phyloP scores from a whole-genome alignment of 2,797 vertebrate species.

The Thaleichthys pacificus region DNA sequence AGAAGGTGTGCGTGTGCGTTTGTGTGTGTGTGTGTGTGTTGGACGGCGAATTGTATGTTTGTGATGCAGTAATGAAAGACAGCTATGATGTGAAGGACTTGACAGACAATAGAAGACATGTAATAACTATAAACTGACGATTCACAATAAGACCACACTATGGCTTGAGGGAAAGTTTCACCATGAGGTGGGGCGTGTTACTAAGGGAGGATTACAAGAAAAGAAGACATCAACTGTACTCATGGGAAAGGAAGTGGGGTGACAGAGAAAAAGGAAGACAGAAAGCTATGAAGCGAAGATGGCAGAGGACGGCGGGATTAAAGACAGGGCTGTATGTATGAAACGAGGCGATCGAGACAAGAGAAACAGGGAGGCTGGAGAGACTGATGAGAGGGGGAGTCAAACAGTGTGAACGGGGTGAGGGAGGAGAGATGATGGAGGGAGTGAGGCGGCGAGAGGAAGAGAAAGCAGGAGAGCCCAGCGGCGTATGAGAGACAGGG shows the following conservation, averaged over 20 bases:
- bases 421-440: slow-evolving; percentile 17
- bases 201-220: too few species aligned
- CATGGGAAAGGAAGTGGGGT: too few species aligned
- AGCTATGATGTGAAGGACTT: too few species aligned
- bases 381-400: slow-evolving; percentile 13
- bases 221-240: too few species aligned
- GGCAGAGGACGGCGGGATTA: not conserved
- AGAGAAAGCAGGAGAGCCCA: not conserved
- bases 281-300: not conserved
- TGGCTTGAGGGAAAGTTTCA: too few species aligned
- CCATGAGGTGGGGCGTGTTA: too few species aligned
- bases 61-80: too few species aligned
- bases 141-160: too few species aligned
- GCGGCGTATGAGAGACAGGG: slow-evolving; percentile 32
- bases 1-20: not conserved
- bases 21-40: slow-evolving; percentile 5
- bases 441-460: not conserved
- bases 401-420: slow-evolving; percentile 1
- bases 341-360: not conserved
- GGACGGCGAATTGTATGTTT: not conserved
- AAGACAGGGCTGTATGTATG: not conserved
- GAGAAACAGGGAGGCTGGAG: not conserved
- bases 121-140: too few species aligned
- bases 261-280: not conserved
- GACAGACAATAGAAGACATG: too few species aligned